Conservation (phyloP, 2,797 vertebrate species). For the Centroberyx gerrardi region DNA sequence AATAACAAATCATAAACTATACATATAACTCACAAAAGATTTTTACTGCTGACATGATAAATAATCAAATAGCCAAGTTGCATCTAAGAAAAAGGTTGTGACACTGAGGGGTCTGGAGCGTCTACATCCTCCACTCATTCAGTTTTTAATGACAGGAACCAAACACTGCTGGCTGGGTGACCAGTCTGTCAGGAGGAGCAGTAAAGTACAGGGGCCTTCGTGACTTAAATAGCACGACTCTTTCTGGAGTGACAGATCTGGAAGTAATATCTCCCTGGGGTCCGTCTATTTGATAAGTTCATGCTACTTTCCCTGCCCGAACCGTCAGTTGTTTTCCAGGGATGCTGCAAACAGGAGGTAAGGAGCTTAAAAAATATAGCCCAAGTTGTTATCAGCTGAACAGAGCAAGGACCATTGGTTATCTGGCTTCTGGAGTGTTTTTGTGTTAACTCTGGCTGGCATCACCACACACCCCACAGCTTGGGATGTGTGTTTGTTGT, state of each 20-base stretch:
- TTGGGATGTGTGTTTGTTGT: conserved; percentile 69
- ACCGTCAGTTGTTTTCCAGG: conserved; percentile 30
- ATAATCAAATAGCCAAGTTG: conserved; percentile 1
- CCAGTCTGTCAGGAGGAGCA: conserved; percentile 62
- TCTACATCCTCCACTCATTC: conserved; percentile 22
- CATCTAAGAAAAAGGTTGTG: conserved; percentile 26
- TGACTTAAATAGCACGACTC: conserved; percentile 53
- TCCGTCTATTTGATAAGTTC: conserved; percentile 27
- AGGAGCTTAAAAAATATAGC: conserved; percentile 33
- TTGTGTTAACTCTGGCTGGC: conserved; percentile 39
- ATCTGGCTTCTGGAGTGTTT: conserved; percentile 33
- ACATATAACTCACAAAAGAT: not conserved
- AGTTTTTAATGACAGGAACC: conserved; percentile 58
- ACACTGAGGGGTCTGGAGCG: not conserved
- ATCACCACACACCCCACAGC: conserved; percentile 44
- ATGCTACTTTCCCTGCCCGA: not conserved
- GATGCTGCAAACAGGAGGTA: conserved; percentile 32
- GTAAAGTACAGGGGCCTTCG: conserved; percentile 45
- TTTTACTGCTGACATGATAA: conserved; percentile 4
- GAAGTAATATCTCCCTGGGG: conserved; percentile 28
- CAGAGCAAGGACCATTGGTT: conserved; percentile 13
- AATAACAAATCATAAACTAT: conserved; percentile 1
- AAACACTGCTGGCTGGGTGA: conserved; percentile 35
- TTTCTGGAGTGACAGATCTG: conserved; percentile 32
- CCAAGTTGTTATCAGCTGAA: conserved; percentile 17